These are phyloP conservation scores for Magallana ariakensis DNA, from an alignment of 1,140 invertebrate genomes.

Conservation along the genomic window DNA sequence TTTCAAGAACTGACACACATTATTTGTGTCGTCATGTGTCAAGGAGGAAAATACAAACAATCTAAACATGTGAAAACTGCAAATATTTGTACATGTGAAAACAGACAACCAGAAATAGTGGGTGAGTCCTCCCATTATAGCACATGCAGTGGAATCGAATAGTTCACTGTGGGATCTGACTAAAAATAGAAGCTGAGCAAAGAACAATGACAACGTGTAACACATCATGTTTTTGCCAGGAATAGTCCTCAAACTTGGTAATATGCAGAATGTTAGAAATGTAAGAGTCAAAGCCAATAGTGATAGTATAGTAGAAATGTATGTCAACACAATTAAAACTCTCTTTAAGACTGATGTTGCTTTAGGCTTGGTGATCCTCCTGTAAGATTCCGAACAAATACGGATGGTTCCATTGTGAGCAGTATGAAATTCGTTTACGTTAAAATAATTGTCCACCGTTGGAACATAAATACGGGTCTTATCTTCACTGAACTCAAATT, in stretches of 20 bases:
- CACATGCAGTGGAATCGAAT: background rate
- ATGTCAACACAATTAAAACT: background rate
- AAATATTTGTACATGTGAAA: constrained; percentile 35
- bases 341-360: background rate
- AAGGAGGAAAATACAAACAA: background rate
- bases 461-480: background rate
- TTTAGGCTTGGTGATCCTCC: no score
- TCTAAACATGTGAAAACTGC: constrained; percentile 39
- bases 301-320: constrained; percentile 20
- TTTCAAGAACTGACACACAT: background rate
- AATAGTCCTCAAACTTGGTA: constrained; percentile 1
- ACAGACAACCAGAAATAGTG: constrained; percentile 40
- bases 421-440: background rate
- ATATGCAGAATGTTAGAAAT: constrained; percentile 30
- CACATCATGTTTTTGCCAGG: constrained; percentile 42
- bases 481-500: background rate
- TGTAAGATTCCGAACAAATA: constrained; percentile 7
- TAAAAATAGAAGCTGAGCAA: background rate
- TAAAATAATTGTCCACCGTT: background rate
- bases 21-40: no score
- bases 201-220: constrained; percentile 34
- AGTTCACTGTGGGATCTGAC: background rate
- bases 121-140: constrained; percentile 2
- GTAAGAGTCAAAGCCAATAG: background rate
- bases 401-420: background rate